Evolutionary conservation across 2,888 invertebrate genomes (phyloP).

Genomic region (Drosophila lutescens): DNA sequence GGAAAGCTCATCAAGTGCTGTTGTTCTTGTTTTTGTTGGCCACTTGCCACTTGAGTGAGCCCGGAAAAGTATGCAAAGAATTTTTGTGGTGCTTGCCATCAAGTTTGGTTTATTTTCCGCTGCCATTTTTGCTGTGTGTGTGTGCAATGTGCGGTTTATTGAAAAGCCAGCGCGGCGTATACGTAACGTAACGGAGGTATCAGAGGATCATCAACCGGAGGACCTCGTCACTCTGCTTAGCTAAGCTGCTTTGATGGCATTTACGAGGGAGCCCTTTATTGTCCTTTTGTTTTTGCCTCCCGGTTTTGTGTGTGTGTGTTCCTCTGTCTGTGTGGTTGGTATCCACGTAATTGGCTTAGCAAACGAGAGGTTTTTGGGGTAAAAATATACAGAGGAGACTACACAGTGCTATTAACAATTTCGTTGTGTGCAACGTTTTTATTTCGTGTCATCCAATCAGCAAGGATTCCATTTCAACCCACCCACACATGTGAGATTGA

Average conservation of each 20-base stretch:
- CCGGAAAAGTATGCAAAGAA: slow-evolving; percentile 70
- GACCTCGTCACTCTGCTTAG: slow-evolving; percentile 52
- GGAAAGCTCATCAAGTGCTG: slow-evolving; percentile 67
- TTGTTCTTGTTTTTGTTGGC: slow-evolving; percentile 10
- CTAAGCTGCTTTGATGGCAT: slow-evolving; percentile 63
- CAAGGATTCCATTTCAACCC: slow-evolving; percentile 32
- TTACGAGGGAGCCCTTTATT: slow-evolving; percentile 72
- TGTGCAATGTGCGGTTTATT: slow-evolving; percentile 55
- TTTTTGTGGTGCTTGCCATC: slow-evolving; percentile 39
- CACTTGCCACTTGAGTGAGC: slow-evolving; percentile 54
- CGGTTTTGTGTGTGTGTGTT: slow-evolving; percentile 8
- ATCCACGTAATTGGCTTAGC: slow-evolving; percentile 67
- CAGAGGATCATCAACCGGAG: slow-evolving; percentile 3
- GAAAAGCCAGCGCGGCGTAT: slow-evolving; percentile 58
- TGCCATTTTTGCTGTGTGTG: neutral
- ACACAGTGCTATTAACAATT: slow-evolving; percentile 56
- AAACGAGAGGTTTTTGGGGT: slow-evolving; percentile 13
- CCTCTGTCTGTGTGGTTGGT: neutral
- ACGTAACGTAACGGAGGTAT: slow-evolving; percentile 34
- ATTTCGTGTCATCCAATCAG: slow-evolving; percentile 71
- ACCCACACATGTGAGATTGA: slow-evolving; percentile 59
- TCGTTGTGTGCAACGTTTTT: slow-evolving; percentile 55
- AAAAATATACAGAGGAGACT: neutral
- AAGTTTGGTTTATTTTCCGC: slow-evolving; percentile 36
- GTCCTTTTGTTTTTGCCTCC: slow-evolving; percentile 66